Base-by-base conservation (phyloP, 2,797 vertebrate genomes). In the Xyrichtys novacula region DNA sequence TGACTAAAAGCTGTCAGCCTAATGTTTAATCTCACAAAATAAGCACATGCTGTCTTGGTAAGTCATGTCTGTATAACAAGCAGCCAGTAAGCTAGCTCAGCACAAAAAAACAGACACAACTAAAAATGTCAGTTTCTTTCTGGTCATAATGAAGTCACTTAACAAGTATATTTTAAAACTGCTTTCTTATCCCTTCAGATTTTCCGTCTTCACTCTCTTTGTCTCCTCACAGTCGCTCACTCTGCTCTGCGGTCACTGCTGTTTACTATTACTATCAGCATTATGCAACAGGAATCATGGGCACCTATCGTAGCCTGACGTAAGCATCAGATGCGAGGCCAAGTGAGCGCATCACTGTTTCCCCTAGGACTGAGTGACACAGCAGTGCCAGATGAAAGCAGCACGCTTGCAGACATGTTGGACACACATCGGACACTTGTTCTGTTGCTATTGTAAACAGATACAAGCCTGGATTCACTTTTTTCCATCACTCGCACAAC, bases 311-410 rank as follows among this genome's bases (percentile, higher is more conserved):
- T 42, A 62, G 62, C 66, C 76, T 79, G 76, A 78, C 44, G 67
- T 76, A 31, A 76, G 61, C 40, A 5, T 50, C 61, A n/a, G 46
- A 36, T 20, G 32, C 12, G 28, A 58, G 55, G 76, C 82, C 76
- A 79, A 85, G 71, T 57, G 23, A 85, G 38, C 15, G 39, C 79
- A 76, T 85, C 81, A 83, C 65, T 50, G 57, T 87, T 85, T 89
- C 80, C 73, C 60, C 31, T 39, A 17, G 63, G 61, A 71, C 55
- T 64, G 50, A 76, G 49, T 70, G 72, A 81, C 84, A 75, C 70
- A 74, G 53, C 76, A 71, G 17, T 40, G 46, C 70, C 80, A 87
- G 74, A 85, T 85, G 67, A 86, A 28, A 63, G 68, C 32, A 46
- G n/a, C 69, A 53, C 52, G 40, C 64, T 70, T 31, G 20, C 57